Evolutionary conservation across 2,113 vertebrate genomes (phyloP).

Genomic region (Trochalopteron elliotii): DNA sequence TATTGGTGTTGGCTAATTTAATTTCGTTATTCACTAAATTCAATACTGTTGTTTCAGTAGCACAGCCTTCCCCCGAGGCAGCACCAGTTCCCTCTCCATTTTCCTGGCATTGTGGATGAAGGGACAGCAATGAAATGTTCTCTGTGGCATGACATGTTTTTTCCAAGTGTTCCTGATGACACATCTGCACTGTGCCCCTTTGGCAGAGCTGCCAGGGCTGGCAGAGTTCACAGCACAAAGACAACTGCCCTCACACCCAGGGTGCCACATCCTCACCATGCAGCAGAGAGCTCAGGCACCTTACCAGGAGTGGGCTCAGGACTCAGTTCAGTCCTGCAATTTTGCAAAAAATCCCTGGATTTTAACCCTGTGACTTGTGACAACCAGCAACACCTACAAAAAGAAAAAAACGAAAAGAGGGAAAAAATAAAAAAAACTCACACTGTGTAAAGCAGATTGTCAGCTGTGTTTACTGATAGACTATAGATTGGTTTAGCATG

Average conservation of each 20-base stretch:
- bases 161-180: background rate
- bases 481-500: background rate
- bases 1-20: background rate
- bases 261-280: rapidly evolving
- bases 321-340: background rate
- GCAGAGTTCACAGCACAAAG: background rate
- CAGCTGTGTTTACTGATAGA: background rate
- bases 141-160: background rate
- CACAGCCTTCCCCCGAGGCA: background rate
- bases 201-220: background rate
- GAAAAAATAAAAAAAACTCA: rapidly evolving
- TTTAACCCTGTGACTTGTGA: background rate
- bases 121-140: background rate
- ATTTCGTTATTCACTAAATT: background rate
- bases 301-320: background rate
- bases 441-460: background rate
- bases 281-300: background rate
- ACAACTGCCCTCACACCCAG: background rate
- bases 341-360: background rate
- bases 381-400: background rate
- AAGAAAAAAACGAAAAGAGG: rapidly evolving
- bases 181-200: background rate
- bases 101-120: background rate
- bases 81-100: background rate
- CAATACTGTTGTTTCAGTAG: background rate